Percentiles rank a stretch among this genome's conserved stretches.
Conservation (phyloP, 2,888 invertebrate genomes). For the Hypercompe scribonia region DNA sequence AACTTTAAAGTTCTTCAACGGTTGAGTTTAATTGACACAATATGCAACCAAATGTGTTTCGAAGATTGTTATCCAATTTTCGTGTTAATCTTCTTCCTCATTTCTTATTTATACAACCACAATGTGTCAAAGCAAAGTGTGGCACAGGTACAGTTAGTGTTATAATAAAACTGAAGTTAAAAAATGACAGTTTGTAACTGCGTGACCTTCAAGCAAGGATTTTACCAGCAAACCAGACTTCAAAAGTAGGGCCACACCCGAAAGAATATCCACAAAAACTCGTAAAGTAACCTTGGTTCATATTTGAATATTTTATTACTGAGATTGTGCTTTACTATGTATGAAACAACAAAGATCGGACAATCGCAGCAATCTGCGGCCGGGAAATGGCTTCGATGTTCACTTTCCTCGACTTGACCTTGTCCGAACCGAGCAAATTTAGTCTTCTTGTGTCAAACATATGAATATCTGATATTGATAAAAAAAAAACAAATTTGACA, state of each 20-base stretch:
- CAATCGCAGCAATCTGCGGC: slow-evolving; percentile 40
- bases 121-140: too few relatives aligned
- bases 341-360: slow-evolving; percentile 46
- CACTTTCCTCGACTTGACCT: slow-evolving; percentile 38
- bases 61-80: too few relatives aligned
- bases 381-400: slow-evolving; percentile 49
- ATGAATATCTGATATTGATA: slow-evolving; percentile 12
- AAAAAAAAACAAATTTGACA: slow-evolving; percentile 19
- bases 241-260: slow-evolving; percentile 6
- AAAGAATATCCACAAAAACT: slow-evolving; percentile 17
- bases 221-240: slow-evolving; percentile 5
- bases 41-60: too few relatives aligned
- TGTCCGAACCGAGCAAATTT: slow-evolving; percentile 25
- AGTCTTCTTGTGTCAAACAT: slow-evolving; percentile 22
- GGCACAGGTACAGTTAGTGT: too few relatives aligned
- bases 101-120: too few relatives aligned
- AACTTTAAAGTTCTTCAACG: too few relatives aligned
- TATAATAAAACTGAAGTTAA: background rate
- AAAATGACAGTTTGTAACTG: background rate
- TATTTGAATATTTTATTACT: slow-evolving; percentile 49
- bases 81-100: too few relatives aligned
- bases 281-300: slow-evolving; percentile 33
- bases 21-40: too few relatives aligned
- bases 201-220: slow-evolving; percentile 5
- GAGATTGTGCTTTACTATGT: slow-evolving; percentile 36